Evolutionary conservation across 2,888 invertebrate genomes (phyloP).

Genomic region (Cryptocephalus primarius): DNA sequence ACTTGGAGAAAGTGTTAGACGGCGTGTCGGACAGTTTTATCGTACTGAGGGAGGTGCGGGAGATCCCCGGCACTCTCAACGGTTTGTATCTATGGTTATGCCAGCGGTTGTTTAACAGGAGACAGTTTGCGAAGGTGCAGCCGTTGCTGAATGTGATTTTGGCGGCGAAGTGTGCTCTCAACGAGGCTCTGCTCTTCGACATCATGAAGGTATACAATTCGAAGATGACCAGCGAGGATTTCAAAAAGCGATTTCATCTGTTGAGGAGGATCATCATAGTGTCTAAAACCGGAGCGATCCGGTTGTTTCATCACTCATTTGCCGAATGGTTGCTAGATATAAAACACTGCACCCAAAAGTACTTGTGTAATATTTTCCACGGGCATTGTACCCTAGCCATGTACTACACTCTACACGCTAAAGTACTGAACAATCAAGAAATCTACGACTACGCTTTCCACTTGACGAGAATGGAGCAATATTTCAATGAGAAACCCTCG

Average conservation of each 20-base stretch:
- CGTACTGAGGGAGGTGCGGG: slow-evolving; percentile 77
- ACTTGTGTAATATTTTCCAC: slow-evolving; percentile 74
- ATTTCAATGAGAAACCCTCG: slow-evolving; percentile 37
- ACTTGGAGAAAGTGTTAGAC: slow-evolving; percentile 77
- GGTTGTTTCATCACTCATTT: slow-evolving; percentile 89
- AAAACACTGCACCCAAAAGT: slow-evolving; percentile 94
- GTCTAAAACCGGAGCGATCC: slow-evolving; percentile 48
- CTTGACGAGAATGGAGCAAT: slow-evolving; percentile 56
- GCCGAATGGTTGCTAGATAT: slow-evolving; percentile 92
- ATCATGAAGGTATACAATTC: slow-evolving; percentile 73
- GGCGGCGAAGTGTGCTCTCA: slow-evolving; percentile 77
- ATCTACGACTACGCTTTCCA: slow-evolving; percentile 65
- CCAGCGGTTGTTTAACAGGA: slow-evolving; percentile 80
- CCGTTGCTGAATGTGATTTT: slow-evolving; percentile 78
- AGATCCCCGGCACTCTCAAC: slow-evolving; percentile 91
- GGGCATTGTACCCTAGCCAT: slow-evolving; percentile 84
- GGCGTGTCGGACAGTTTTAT: slow-evolving; percentile 91
- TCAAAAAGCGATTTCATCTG: slow-evolving; percentile 65
- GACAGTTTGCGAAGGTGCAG: slow-evolving; percentile 78
- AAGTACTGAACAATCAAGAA: slow-evolving; percentile 57
- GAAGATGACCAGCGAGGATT: slow-evolving; percentile 68
- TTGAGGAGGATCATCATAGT: slow-evolving; percentile 53
- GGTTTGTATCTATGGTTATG: slow-evolving; percentile 92
- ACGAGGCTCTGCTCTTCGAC: slow-evolving; percentile 68
- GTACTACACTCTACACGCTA: slow-evolving; percentile 64